Evolutionary conservation across 2,113 vertebrate species (phyloP), one percentile per base, ranked within the genome.

Genomic region (Brachirus orientalis): DNA sequence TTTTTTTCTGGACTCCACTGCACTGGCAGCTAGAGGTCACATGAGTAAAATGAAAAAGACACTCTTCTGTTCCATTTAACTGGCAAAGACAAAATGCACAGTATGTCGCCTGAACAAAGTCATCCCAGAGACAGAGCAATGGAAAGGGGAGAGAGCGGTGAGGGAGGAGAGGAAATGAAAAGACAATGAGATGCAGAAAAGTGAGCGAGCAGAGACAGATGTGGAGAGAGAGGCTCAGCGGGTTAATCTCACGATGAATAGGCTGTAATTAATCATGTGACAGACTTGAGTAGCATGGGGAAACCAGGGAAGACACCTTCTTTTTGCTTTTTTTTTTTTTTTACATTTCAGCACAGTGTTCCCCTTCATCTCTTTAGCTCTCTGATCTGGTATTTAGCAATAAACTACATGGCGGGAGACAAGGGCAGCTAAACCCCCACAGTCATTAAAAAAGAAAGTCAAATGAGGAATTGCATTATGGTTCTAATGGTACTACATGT

Each of bases 211-310:
- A 5, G 8, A 64, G 76, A 35, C 55, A 47, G 47, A 81, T 45
- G 28, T n/a, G 38, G 57, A 61, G 63, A 53, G 54, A 40, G 63
- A 61, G 54, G 36, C 73, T 46, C 78, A 80, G 72, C 75, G 58
- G 73, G 79, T 71, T 80, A 51, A 79, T 67, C 60, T 79, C 43
- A 61, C 53, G 41, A 84, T 77, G 76, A 88, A 80, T 75, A 65
- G 69, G 41, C 70, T 64, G 63, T 77, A 86, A 84, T 84, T 82
- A 80, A 88, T 84, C 79, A 82, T 68, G 67, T 54, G 63, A 69
- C 82, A 75, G 66, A 28, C 28, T 63, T 56, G 35, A 55, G 65
- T 75, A 64, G 73, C 55, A 12, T 57, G 63, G 45, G 48, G 60
- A 17, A 66, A 63, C 33, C 53, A 36, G 53, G 56, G 56, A 71